Evolutionary conservation across 2,888 invertebrate genomes (phyloP), one percentile per base, ranked within the genome.

Genomic region (Scaptomyza parva): DNA sequence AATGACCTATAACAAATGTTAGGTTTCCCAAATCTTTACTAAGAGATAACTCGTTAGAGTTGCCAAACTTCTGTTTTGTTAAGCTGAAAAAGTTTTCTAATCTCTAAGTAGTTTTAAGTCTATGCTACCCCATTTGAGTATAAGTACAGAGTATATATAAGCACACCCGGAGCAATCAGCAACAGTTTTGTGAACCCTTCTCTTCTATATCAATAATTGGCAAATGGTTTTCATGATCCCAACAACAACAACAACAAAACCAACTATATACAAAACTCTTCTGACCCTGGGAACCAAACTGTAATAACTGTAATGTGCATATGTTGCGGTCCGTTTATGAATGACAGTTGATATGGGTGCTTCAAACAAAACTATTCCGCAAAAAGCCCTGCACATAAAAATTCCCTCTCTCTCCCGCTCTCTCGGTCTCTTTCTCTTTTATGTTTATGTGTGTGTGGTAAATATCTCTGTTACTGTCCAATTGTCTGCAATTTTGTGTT

Each of bases 291-390:
- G 43, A 58, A 57, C 35, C 43, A 54, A 70, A 66, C 58, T 53
- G 52, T 50, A 65, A 65, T 75, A 73, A 75, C 50, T 61, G 57
- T 76, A 73, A 65, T 73, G 40, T 43, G 70, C 75, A 73, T 75
- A 50, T 73, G 64, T 54, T 73, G 60, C 53, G 58, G 72, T 55
- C 45, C 53, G 48, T 64, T 65, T 73, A 68, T 64, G 65, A 65
- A 48, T 59, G 71, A 68, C 75, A 60, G 43, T 45, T 67, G 63
- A 67, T 67, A 52, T 71, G 67, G 66, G 58, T 58, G 39, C 37
- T 44, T 39, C 17, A 11, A 2, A 6, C 26, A 40, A 51, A 35
- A 35, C 62, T 37, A 24, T 18, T 14, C 12, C 17, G 28, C 33
- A 48, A 41, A 33, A n/a, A n/a, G n/a, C n/a, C n/a, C 64, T 47